Evolutionary conservation across 1,140 invertebrate species (phyloP), one percentile per base, ranked within the genome.

Genomic region (Tigriopus japonicus): DNA sequence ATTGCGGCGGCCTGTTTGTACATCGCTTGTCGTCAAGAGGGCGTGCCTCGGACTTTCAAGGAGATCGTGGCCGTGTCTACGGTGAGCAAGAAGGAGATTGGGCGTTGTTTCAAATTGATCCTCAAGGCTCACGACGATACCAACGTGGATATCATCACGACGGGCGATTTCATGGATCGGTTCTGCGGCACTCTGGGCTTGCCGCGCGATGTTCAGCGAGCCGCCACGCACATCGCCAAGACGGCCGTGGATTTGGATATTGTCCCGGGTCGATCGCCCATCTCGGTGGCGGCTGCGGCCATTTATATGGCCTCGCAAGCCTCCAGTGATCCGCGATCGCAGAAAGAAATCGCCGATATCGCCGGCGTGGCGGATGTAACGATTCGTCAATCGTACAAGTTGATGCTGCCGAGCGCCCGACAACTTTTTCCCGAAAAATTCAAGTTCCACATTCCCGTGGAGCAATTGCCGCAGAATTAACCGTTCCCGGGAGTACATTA

Each of bases 21-120:
- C 69, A 98, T 99, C 65, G 94, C 96, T 0, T 99, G 96, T 71
- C 77, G 96, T 40, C 93, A 98, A 71, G 95, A 98, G 74, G 90
- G 91, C 12, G 96, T 98, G 0, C 95, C 95, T 0, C 80, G 96
- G 66, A 99, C 96, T 41, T 98, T 99, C 70, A 99, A 94, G 72
- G 93, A 98, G 80, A 97, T 98, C 55, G 98, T 93, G 75, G 92
- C 93, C 9, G 88, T 97, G 28, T 96, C 91, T 67, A 95, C 94
- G 75, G 91, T 98, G 52, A 95, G 93, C 65, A 98, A 98, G 72
- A 98, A 98, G 70, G 96, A 99, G 76, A 99, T 99, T 66, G 96
- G 96, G 1, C 74, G 94, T 65, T 93, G 90, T 69, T 97, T 96
- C 68, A 96, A 95, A 69, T 68, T 95, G 28, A 97, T 97, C 66